Base-by-base conservation (phyloP, 2,797 vertebrate species). In the Lepus townsendii region DNA sequence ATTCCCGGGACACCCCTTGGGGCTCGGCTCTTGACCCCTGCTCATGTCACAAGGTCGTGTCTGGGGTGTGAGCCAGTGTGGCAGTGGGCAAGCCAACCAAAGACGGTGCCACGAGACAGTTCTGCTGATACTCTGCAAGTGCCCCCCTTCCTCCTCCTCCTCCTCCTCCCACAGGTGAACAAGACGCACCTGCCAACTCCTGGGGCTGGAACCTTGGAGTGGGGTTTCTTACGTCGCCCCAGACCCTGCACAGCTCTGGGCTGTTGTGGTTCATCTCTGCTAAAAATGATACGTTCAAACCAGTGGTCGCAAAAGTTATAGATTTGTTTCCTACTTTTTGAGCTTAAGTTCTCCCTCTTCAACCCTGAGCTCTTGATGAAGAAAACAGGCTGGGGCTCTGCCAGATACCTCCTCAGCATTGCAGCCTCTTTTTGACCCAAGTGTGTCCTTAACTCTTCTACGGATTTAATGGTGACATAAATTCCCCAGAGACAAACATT, bases 381-480 rank as follows among this genome's bases (percentile, higher is more conserved):
- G 66, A 86, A 71, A 50, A 60, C 27, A 32, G 76, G 10, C 71
- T 95, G 83, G 79, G 76, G 75, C 78, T 83, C 60, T 75, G 93
- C 94, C 96, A 72, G 62, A 10, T 22, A 38, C 50, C 92, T 79
- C 76, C 88, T 88, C 88, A 73, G 85, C 77, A 94, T 92, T 92
- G 94, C 90, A 90, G 80, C 91, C 89, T 96, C 76, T 72, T 62
- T 78, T 20, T 94, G 91, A 96, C 94, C 95, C 63, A 73, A 52
- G 82, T 66, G 63, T 95, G 78, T 87, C 91, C 89, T 94, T 79
- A 85, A 79, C 83, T 72, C 77, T 90, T 92, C 84, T 66, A 38
- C 77, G 69, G 80, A 91, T 95, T 97, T 85, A 92, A 96, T 62
- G 30, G 75, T 88, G 93, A 93, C 80, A 93, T 87, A 90, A 93